A percentile compares a stretch with the other conserved stretches of the same genome.
Conservation (phyloP, 2,113 vertebrate genomes). For the Forbesichthys papilliferus region DNA sequence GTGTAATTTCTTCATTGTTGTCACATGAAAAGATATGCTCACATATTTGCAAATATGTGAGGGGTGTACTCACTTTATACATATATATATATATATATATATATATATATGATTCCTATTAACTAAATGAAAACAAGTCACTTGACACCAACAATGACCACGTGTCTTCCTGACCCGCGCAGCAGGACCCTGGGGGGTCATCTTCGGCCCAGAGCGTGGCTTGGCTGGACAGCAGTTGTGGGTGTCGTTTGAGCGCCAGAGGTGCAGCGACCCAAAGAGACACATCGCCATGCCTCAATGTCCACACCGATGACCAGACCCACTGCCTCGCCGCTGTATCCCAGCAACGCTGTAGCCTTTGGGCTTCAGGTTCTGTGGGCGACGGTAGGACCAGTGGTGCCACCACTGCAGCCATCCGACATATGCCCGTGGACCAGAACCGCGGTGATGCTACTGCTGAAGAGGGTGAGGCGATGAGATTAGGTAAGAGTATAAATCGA, state of each 20-base stretch:
- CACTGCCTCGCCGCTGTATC: conserved; percentile 55
- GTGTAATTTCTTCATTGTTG: too few relatives aligned
- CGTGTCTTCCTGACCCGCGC: neutral
- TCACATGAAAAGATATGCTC: too few relatives aligned
- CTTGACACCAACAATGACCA: too few relatives aligned
- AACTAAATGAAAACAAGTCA: too few relatives aligned
- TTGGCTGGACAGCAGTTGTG: conserved; percentile 14
- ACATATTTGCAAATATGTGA: too few relatives aligned
- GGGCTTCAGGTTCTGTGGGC: conserved; percentile 50
- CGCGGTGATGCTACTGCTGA: conserved; percentile 14
- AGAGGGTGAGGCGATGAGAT: conserved; percentile 37
- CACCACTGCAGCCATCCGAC: conserved; percentile 22
- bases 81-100: too few relatives aligned
- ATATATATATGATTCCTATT: too few relatives aligned
- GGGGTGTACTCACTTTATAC: too few relatives aligned
- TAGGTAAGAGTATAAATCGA: too few relatives aligned
- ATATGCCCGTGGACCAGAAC: conserved; percentile 33
- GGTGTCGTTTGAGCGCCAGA: conserved; percentile 38
- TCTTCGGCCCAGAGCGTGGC: conserved; percentile 13
- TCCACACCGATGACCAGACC: conserved; percentile 63
- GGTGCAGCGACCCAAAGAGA: conserved; percentile 84
- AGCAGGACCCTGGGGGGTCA: conserved; percentile 22
- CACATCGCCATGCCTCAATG: conserved; percentile 74
- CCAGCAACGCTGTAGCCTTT: conserved; percentile 78
- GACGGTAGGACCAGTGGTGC: conserved; percentile 72